Conservation (phyloP, 2,888 invertebrate species). For the Drosophila mettleri region DNA sequence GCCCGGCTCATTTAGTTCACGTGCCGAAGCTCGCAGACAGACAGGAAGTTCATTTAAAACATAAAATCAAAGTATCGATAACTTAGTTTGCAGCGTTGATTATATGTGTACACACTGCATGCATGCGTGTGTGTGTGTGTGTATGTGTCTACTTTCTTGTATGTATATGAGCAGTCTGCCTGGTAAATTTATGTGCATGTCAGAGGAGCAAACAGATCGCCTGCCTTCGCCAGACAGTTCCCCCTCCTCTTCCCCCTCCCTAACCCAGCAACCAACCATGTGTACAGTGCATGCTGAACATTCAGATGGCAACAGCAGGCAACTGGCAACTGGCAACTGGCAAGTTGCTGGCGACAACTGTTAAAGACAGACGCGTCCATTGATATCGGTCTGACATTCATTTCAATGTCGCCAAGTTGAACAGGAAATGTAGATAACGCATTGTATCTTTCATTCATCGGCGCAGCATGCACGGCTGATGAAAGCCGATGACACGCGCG, state of each 20-base stretch:
- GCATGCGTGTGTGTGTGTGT: background rate
- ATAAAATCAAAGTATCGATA: conserved; percentile 7
- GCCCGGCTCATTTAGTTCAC: too few relatives aligned
- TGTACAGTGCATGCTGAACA: conserved; percentile 64
- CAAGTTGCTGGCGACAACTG: conserved; percentile 12
- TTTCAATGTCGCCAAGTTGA: conserved; percentile 58
- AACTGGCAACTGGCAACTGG: conserved; percentile 4
- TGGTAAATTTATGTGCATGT: conserved; percentile 39
- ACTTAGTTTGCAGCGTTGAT: background rate
- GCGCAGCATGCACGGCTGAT: conserved; percentile 1
- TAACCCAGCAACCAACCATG: too few relatives aligned
- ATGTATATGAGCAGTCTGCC: conserved; percentile 6
- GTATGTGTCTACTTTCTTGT: background rate
- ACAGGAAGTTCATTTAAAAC: conserved; percentile 6
- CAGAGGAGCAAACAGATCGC: conserved; percentile 24
- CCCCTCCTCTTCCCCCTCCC: too few relatives aligned
- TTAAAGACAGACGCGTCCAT: conserved; percentile 30
- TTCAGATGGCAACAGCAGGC: conserved; percentile 10
- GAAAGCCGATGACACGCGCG: too few relatives aligned
- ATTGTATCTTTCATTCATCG: conserved; percentile 24
- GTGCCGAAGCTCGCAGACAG: background rate
- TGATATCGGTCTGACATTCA: conserved; percentile 63
- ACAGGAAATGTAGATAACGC: conserved; percentile 72
- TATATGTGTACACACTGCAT: background rate
- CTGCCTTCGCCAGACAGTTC: conserved; percentile 17